Evolutionary conservation across 2,888 invertebrate species (phyloP), one percentile per base, ranked within the genome.

Genomic region (Rhagophthalmus giganteus): DNA sequence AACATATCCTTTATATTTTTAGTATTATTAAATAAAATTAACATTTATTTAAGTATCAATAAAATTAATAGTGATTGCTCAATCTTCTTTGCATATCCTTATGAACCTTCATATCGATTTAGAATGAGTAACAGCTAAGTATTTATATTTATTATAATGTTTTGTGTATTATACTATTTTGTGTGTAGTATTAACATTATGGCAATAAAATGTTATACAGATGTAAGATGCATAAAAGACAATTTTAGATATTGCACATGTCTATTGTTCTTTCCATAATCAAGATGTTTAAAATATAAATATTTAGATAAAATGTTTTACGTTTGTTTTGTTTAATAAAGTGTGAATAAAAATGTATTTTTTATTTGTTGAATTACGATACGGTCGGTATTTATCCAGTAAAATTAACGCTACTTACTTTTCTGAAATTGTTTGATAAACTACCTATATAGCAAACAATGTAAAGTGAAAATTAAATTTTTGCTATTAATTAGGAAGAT

Each of bases 321-420:
- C 71, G 70, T 73, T 73, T 71, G 71, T 72, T 72, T 71, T 72
- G 62, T 67, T 70, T 69, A 72, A 72, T 74, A 74, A 74, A 74
- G 74, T 74, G 74, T 74, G 74, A 71, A 68, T 69, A 72, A 46
- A 50, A 42, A 26, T 4, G 1, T 11, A 13, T 10, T 15, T 26
- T 30, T 25, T 37, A 9, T 13, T 34, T 5, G 3, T 20, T 20
- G 7, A 20, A n/a, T n/a, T n/a, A n/a, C n/a, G n/a, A n/a, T n/a
- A n/a, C n/a, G n/a, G n/a, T n/a, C n/a, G n/a, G n/a, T n/a, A n/a
- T n/a, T n/a, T n/a, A n/a, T n/a, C n/a, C n/a, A n/a, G n/a, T n/a
- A n/a, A n/a, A n/a, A n/a, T n/a, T n/a, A n/a, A n/a, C n/a, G n/a
- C n/a, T n/a, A n/a, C n/a, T n/a, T n/a, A n/a, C n/a, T n/a, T n/a